Base-by-base conservation (phyloP, 2,888 invertebrate species). In the Phalera bucephala region DNA sequence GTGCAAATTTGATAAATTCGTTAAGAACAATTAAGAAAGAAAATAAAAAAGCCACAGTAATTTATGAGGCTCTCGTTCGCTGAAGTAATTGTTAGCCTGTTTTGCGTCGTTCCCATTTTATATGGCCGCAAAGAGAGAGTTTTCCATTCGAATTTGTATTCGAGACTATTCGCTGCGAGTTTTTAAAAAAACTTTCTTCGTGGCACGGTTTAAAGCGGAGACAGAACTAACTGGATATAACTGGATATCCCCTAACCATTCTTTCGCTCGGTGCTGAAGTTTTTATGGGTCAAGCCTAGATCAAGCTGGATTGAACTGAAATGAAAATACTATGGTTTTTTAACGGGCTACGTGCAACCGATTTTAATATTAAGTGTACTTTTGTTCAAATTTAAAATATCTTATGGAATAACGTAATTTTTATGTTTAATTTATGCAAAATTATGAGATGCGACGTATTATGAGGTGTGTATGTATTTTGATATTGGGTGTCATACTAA, bases 241-340 rank as follows among this genome's bases (percentile, higher is more conserved):
- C 77, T 72, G 69, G 73, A 71, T 76, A 74, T 67, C 56, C 63
- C 68, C 53, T 72, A 60, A 72, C 72, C 69, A 74, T 82, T 83
- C 77, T 80, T 80, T 80, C 65, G 62, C 70, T 40, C 61, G 48
- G 45, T 52, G 64, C 45, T 57, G 59, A 81, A 83, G 75, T 82
- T 86, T 84, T 80, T 83, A 77, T 83, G 66, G 85, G 84, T 86
- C 85, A 86, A 82, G 72, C 82, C 77, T 71, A 80, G 85, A 80
- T 85, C 78, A 83, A 74, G 65, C 62, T 44, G 73, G 73, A 77
- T 79, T 73, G 69, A 72, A 70, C 72, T 70, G 51, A 50, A 44
- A 52, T 51, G 37, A 50, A 55, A 60, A 29, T 60, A 60, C 53
- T 61, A 57, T 44, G 58, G 57, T 54, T 64, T 61, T 60, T 61